Evolutionary conservation across 2,113 vertebrate species (phyloP).

Genomic region (Sebastes fasciatus): DNA sequence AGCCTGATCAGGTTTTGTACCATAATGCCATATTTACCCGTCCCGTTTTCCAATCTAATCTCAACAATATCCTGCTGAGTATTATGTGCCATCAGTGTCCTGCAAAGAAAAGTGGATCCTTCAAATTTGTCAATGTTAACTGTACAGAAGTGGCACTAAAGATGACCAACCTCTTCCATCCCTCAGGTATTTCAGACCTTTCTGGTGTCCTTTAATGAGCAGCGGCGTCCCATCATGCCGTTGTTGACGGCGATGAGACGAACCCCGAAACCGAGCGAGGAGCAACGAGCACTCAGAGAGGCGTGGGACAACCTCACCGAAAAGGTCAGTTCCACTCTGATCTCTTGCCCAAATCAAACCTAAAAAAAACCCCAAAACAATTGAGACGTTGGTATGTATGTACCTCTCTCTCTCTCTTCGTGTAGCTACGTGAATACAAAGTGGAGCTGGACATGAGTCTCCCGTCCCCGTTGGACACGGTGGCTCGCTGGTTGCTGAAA

Average conservation of each 20-base stretch:
- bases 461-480: slow-evolving; percentile 84
- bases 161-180: neutral
- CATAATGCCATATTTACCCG: neutral
- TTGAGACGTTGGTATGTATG: neutral
- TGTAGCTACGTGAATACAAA: slow-evolving; percentile 89
- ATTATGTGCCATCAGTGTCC: neutral
- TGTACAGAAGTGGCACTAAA: neutral
- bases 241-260: slow-evolving; percentile 84
- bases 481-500: slow-evolving; percentile 89
- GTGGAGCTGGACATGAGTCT: slow-evolving; percentile 85
- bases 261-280: slow-evolving; percentile 76
- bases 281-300: slow-evolving; percentile 82
- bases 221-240: slow-evolving; percentile 86
- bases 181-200: slow-evolving; percentile 91
- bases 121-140: neutral
- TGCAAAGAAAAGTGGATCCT: neutral
- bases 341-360: too few relatives aligned
- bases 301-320: slow-evolving; percentile 86
- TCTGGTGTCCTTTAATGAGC: slow-evolving; percentile 89
- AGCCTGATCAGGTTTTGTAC: neutral
- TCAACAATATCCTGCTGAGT: neutral
- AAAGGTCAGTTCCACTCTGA: slow-evolving; percentile 81
- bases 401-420: neutral
- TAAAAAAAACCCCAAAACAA: neutral
- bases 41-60: neutral